Percentiles rank a stretch among this genome's conserved stretches.
phyloP scores from a whole-genome alignment of 2,888 invertebrate genomes.

The Papilio demoleus region DNA sequence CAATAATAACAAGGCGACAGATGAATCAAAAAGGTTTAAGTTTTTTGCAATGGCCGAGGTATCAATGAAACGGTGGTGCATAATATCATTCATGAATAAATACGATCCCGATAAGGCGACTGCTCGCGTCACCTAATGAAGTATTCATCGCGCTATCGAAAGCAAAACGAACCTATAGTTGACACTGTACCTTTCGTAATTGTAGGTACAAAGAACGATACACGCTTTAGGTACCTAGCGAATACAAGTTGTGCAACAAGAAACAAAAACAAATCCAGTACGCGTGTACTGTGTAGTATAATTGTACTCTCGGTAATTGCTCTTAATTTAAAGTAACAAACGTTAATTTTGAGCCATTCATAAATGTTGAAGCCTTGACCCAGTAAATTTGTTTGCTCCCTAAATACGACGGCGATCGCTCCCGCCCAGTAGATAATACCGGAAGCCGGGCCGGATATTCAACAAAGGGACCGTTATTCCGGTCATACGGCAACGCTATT shows the following conservation, averaged over 20 bases:
- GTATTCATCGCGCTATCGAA: conserved; percentile 32
- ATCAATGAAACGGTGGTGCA: conserved; percentile 31
- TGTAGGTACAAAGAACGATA: conserved; percentile 14
- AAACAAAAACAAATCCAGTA: conserved; percentile 26
- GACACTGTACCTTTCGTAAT: conserved; percentile 26
- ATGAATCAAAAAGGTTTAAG: conserved; percentile 7
- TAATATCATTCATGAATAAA: conserved; percentile 36
- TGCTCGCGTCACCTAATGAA: conserved; percentile 26
- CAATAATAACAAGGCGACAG: conserved; percentile 1
- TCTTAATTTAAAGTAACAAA: conserved; percentile 58
- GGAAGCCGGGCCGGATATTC: conserved; percentile 71
- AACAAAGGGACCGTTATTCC: conserved; percentile 76
- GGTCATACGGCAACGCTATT: conserved; percentile 51
- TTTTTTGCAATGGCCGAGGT: conserved; percentile 1
- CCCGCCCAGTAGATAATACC: conserved; percentile 68
- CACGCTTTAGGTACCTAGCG: conserved; percentile 15
- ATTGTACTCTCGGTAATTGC: conserved; percentile 55
- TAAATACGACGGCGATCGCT: conserved; percentile 62
- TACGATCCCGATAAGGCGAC: conserved; percentile 26
- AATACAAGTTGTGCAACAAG: conserved; percentile 29
- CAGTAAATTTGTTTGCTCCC: conserved; percentile 69
- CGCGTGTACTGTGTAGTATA: neutral
- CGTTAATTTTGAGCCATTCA: conserved; percentile 59
- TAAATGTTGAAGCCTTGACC: conserved; percentile 71
- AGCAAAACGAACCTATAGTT: conserved; percentile 23